A percentile compares a stretch with the other conserved stretches of the same genome.
Evolutionary conservation across 2,888 invertebrate genomes (phyloP).

Genomic region (Scrobipalpa costella): DNA sequence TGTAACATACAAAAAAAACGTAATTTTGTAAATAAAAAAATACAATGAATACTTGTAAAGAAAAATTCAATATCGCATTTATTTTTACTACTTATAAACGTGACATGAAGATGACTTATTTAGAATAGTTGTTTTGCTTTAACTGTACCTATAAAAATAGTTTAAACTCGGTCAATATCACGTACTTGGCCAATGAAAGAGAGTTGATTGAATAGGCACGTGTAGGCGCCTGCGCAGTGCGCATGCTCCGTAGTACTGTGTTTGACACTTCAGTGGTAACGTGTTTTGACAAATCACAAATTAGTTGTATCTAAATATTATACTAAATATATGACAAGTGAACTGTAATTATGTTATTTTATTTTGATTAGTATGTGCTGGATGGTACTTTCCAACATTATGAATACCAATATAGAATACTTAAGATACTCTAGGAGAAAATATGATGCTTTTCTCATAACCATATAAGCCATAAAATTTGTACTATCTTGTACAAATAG

Average conservation of each 20-base stretch:
- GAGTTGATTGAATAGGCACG: slow-evolving; percentile 27
- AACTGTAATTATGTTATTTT: slow-evolving; percentile 9
- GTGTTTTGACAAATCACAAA: slow-evolving; percentile 13
- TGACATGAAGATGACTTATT: slow-evolving; percentile 11
- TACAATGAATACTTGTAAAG: background rate
- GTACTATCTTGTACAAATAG: no score
- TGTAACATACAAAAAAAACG: no score
- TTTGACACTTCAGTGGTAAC: background rate
- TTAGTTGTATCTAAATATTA: slow-evolving; percentile 9
- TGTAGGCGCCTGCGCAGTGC: background rate
- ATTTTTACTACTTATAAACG: background rate
- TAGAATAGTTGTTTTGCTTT: slow-evolving; percentile 6
- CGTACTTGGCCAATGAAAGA: slow-evolving; percentile 32
- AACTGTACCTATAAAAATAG: slow-evolving; percentile 14
- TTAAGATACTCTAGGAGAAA: no score
- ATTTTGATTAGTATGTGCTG: background rate
- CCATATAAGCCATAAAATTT: no score
- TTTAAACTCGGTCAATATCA: slow-evolving; percentile 30
- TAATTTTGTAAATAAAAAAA: background rate
- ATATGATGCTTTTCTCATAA: no score
- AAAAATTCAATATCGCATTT: background rate
- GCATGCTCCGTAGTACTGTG: background rate
- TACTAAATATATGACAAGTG: slow-evolving; percentile 1
- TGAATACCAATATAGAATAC: no score
- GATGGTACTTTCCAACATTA: background rate